Evolutionary conservation across 2,888 invertebrate genomes (phyloP).

Genomic region (Pelosia muscerda): DNA sequence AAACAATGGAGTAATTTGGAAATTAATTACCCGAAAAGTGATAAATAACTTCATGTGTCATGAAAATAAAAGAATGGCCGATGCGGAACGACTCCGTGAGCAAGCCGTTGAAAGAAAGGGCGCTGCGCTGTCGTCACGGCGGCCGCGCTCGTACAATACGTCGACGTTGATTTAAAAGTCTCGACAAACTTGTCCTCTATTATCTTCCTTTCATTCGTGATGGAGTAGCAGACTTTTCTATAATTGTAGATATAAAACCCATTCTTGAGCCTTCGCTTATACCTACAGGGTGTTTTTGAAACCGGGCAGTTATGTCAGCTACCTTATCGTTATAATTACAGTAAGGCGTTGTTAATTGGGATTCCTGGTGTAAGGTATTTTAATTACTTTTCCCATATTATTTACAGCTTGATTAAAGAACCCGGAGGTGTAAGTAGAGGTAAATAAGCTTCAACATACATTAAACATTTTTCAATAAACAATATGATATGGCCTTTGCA

Average conservation of each 20-base stretch:
- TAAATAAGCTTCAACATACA: no score
- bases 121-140: constrained; percentile 69
- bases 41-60: constrained; percentile 80
- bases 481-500: no score
- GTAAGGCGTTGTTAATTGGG: no score
- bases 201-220: constrained; percentile 76
- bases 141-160: constrained; percentile 73
- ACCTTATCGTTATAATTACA: no score
- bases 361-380: no score
- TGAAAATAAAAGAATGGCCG: constrained; percentile 73
- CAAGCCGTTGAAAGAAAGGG: constrained; percentile 68
- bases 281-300: no score
- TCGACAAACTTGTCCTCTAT: constrained; percentile 71
- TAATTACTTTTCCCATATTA: no score
- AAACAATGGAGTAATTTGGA: constrained; percentile 74
- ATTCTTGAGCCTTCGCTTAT: constrained; percentile 16
- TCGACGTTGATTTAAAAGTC: constrained; percentile 71
- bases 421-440: no score
- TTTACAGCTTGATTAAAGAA: no score
- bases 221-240: constrained; percentile 65
- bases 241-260: constrained; percentile 31
- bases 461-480: no score
- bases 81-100: constrained; percentile 71
- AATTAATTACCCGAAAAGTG: constrained; percentile 81
- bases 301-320: no score